Evolutionary conservation across 2,888 invertebrate genomes (phyloP).

Genomic region (Ferrisia virgata): DNA sequence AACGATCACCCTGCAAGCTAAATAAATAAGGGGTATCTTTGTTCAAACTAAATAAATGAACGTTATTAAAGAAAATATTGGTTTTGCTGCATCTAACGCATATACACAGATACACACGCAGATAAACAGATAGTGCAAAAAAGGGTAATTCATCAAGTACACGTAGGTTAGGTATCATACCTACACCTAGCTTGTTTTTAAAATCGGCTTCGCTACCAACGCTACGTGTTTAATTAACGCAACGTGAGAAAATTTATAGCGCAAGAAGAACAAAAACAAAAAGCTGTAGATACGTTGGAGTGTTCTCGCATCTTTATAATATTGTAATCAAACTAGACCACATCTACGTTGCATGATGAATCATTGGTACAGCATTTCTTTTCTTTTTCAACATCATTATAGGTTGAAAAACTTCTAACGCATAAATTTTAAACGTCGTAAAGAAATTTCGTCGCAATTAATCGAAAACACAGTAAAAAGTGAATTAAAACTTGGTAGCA

Average conservation of each 20-base stretch:
- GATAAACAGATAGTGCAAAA: neutral
- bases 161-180: too few relatives aligned
- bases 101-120: neutral
- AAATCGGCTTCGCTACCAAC: too few relatives aligned
- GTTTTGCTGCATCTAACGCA: neutral
- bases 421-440: neutral
- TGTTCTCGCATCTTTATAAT: too few relatives aligned
- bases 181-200: too few relatives aligned
- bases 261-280: too few relatives aligned
- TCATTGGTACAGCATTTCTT: too few relatives aligned
- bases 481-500: neutral
- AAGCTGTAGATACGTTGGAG: too few relatives aligned
- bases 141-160: neutral
- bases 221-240: too few relatives aligned
- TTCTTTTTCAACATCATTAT: neutral
- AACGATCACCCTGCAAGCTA: neutral
- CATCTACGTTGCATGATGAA: too few relatives aligned
- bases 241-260: too few relatives aligned
- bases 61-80: neutral
- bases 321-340: too few relatives aligned
- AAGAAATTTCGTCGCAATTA: neutral
- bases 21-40: neutral
- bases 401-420: neutral
- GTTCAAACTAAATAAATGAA: neutral
- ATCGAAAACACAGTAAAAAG: neutral